These are phyloP conservation scores for Centropus bengalensis DNA, from an alignment of 2,113 vertebrate genomes.

Conservation along the genomic window DNA sequence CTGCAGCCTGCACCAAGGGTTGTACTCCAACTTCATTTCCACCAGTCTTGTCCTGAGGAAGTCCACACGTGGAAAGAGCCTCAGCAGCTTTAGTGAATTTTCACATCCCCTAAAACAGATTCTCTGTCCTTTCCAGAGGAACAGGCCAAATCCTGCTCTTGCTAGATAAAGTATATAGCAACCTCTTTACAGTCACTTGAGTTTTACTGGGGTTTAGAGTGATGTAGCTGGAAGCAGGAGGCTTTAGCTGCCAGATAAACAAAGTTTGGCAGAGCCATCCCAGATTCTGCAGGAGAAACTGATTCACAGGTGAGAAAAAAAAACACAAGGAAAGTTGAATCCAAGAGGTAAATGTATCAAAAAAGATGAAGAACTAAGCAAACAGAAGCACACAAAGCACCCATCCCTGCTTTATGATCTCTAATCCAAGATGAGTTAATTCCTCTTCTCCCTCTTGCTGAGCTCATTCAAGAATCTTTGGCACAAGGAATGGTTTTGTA, in stretches of 20 bases:
- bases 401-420: neutral
- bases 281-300: neutral
- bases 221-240: neutral
- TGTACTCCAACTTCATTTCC: neutral
- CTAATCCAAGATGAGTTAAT: neutral
- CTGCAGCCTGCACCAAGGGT: neutral
- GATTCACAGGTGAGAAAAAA: neutral
- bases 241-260: neutral
- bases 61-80: neutral
- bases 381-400: neutral
- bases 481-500: neutral
- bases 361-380: neutral
- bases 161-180: neutral
- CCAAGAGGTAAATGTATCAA: neutral
- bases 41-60: neutral
- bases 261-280: neutral
- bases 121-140: neutral
- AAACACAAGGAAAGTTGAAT: neutral
- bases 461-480: neutral
- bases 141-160: neutral
- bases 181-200: neutral
- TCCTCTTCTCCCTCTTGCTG: neutral
- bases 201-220: neutral
- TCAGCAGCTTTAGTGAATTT: neutral
- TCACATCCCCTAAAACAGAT: neutral